Percentiles rank a stretch among this genome's conserved stretches.
phyloP scores from a whole-genome alignment of 2,888 invertebrate genomes.

The Limnephilus rhombicus region DNA sequence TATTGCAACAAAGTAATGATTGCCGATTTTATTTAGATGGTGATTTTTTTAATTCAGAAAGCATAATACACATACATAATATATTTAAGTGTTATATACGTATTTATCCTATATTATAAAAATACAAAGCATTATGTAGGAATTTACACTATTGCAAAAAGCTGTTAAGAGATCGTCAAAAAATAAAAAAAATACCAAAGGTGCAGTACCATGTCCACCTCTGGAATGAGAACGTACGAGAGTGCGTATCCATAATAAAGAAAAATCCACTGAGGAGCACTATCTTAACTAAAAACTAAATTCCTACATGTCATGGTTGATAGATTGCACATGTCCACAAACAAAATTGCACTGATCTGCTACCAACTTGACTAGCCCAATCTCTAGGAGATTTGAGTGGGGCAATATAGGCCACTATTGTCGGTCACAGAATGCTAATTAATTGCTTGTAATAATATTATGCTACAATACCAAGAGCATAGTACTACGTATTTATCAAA shows the following conservation, averaged over 20 bases:
- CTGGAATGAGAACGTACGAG: neutral
- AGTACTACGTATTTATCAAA: neutral
- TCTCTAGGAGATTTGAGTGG: slow-evolving; percentile 10
- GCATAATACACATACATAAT: neutral
- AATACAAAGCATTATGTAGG: slow-evolving; percentile 24
- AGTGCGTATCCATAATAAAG: neutral
- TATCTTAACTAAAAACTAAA: neutral
- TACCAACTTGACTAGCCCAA: slow-evolving; percentile 26
- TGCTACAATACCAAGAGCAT: neutral
- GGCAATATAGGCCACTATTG: neutral
- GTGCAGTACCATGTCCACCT: slow-evolving; percentile 16
- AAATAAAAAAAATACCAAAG: neutral
- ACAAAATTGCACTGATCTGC: neutral
- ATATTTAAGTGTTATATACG: neutral
- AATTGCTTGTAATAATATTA: neutral
- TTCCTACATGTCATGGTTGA: neutral
- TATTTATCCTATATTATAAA: slow-evolving; percentile 15
- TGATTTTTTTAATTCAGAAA: neutral
- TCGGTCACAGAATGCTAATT: neutral
- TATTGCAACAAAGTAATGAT: neutral
- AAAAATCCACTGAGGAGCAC: neutral
- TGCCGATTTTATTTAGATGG: neutral
- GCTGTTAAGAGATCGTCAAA: neutral
- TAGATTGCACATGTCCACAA: neutral
- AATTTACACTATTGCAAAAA: neutral